phyloP scores from a whole-genome alignment of 2,797 vertebrate species.

The Anomalospiza imberbis region DNA sequence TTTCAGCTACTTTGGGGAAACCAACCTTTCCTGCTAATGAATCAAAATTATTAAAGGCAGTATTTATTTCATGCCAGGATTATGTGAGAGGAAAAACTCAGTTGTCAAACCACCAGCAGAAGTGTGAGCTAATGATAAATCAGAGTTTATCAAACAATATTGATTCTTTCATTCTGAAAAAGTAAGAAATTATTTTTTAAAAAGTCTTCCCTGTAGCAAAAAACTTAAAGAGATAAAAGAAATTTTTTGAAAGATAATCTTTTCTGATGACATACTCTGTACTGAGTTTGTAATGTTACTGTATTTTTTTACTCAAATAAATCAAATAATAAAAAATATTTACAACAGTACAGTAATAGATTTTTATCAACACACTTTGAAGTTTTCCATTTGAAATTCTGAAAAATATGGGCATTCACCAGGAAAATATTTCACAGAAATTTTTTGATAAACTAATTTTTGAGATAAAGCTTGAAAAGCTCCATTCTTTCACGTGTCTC shows the following conservation, averaged over 20 bases:
- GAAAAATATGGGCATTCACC: not conserved
- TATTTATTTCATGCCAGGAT: constrained; percentile 36
- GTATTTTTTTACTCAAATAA: not conserved
- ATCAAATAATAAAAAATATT: not conserved
- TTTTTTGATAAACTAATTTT: not conserved
- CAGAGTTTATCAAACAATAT: not conserved
- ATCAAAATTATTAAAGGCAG: constrained; percentile 38
- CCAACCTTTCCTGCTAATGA: constrained; percentile 34
- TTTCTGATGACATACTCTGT: not conserved
- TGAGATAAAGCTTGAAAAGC: not conserved
- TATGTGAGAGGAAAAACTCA: not conserved
- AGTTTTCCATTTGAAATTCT: not conserved
- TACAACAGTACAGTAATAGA: not conserved
- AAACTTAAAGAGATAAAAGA: not conserved
- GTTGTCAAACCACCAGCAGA: not conserved
- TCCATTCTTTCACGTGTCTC: not conserved
- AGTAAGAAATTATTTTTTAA: not conserved
- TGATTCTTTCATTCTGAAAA: not conserved
- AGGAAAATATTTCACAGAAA: not conserved
- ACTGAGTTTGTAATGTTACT: not conserved
- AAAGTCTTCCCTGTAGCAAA: not conserved
- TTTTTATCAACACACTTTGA: not conserved
- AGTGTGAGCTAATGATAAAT: not conserved
- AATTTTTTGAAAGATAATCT: not conserved
- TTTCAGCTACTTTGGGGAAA: constrained; percentile 36